Evolutionary conservation across 2,888 invertebrate genomes (phyloP).

Genomic region (Ectobius pallidus): DNA sequence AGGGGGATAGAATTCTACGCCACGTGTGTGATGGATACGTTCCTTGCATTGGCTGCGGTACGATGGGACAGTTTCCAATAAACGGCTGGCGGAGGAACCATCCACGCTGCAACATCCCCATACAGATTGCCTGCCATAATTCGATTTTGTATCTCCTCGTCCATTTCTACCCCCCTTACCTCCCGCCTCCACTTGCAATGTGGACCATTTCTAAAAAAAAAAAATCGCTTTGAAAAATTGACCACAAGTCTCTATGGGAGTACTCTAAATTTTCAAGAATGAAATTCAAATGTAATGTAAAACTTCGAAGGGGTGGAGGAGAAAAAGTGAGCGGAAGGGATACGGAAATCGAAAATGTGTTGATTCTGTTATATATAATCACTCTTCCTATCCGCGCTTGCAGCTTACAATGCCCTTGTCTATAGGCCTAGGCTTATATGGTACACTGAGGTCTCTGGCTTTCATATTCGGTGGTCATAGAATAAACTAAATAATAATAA

Average conservation of each 20-base stretch:
- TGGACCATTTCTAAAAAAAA: constrained; percentile 28
- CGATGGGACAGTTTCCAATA: constrained; percentile 34
- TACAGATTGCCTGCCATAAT: constrained; percentile 31
- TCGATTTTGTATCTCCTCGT: constrained; percentile 15
- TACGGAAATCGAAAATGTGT: not conserved
- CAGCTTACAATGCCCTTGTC: too few relatives aligned
- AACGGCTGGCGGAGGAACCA: too few relatives aligned
- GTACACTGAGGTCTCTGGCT: too few relatives aligned
- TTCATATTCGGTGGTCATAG: too few relatives aligned
- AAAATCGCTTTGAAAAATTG: constrained; percentile 33
- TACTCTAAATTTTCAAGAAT: constrained; percentile 2
- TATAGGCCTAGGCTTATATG: too few relatives aligned
- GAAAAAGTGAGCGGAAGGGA: not conserved
- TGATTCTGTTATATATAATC: not conserved
- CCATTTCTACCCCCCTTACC: not conserved
- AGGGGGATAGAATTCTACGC: not conserved
- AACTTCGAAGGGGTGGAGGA: not conserved
- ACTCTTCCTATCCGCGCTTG: not conserved
- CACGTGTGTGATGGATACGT: constrained; percentile 28
- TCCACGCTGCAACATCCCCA: too few relatives aligned
- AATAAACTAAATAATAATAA: too few relatives aligned
- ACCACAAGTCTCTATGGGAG: constrained; percentile 29
- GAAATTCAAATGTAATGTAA: not conserved
- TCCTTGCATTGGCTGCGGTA: constrained; percentile 17
- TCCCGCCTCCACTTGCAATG: not conserved